Evolutionary conservation across 1,140 invertebrate genomes (phyloP).

Genomic region (Zaprionus tsacasi): DNA sequence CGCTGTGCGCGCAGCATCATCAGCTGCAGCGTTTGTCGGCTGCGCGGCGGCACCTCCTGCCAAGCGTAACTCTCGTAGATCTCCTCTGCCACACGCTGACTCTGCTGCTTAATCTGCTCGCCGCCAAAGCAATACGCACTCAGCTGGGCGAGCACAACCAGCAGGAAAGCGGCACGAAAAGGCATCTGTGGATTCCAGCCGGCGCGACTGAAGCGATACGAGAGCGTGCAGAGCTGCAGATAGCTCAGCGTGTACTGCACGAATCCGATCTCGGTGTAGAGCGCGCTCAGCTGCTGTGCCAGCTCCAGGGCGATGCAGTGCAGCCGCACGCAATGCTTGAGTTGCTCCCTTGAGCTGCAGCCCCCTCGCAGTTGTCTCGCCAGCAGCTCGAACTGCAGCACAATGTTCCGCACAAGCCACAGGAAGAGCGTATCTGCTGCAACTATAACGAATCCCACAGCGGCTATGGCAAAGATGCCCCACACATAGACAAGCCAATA

Average conservation of each 20-base stretch:
- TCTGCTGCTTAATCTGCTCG: conserved; percentile 53
- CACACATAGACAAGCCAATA: conserved; percentile 54
- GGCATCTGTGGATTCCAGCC: conserved; percentile 46
- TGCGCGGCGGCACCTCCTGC: conserved; percentile 18
- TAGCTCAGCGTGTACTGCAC: conserved; percentile 61
- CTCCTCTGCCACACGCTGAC: conserved; percentile 10
- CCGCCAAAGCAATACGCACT: conserved; percentile 55
- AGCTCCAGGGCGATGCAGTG: conserved; percentile 49
- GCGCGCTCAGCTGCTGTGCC: conserved; percentile 38
- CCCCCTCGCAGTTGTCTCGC: neutral
- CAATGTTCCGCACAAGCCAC: conserved; percentile 58
- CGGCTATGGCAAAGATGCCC: conserved; percentile 39
- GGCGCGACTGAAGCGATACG: conserved; percentile 48
- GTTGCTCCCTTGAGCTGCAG: neutral
- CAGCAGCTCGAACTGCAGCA: conserved; percentile 51
- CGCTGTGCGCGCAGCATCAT: conserved; percentile 55
- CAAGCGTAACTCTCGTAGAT: conserved; percentile 47
- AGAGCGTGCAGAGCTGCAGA: conserved; percentile 56
- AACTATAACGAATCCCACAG: conserved; percentile 36
- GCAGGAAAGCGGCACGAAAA: conserved; percentile 48
- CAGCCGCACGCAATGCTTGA: conserved; percentile 29
- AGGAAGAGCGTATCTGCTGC: conserved; percentile 54
- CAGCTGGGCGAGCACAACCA: conserved; percentile 46
- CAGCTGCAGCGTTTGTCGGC: conserved; percentile 33
- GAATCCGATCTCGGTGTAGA: conserved; percentile 55